Percentiles rank a stretch among this genome's conserved stretches.
Evolutionary conservation across 2,888 invertebrate species (phyloP).

Genomic region (Ptychoptera contaminata): DNA sequence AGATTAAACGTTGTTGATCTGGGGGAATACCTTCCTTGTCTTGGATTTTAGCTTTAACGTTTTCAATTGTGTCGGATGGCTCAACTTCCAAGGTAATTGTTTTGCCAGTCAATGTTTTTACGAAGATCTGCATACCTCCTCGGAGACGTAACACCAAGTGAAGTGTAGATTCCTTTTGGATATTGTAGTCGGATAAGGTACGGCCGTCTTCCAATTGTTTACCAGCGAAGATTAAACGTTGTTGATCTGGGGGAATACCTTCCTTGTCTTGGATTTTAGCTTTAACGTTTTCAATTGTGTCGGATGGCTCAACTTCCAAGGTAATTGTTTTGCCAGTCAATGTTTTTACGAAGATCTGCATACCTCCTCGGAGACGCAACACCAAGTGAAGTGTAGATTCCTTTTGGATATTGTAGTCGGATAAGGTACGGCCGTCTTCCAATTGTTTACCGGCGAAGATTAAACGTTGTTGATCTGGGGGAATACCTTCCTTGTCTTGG

Average conservation of each 20-base stretch:
- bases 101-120: conserved; percentile 86
- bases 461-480: conserved; percentile 78
- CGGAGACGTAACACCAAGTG: conserved; percentile 77
- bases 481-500: conserved; percentile 83
- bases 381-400: conserved; percentile 92
- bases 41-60: conserved; percentile 87
- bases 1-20: conserved; percentile 80
- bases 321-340: conserved; percentile 91
- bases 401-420: conserved; percentile 89
- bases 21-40: conserved; percentile 86
- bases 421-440: conserved; percentile 83
- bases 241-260: conserved; percentile 75
- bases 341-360: conserved; percentile 97
- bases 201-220: conserved; percentile 93
- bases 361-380: conserved; percentile 83
- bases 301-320: conserved; percentile 82
- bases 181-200: conserved; percentile 85
- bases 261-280: conserved; percentile 85
- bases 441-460: conserved; percentile 90
- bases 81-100: conserved; percentile 87
- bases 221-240: conserved; percentile 84
- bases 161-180: conserved; percentile 85
- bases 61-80: conserved; percentile 85
- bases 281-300: conserved; percentile 92
- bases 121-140: conserved; percentile 98